Percentiles rank a stretch among this genome's conserved stretches.
Evolutionary conservation across 1,140 invertebrate species (phyloP).

Genomic region (Drosophila tsacasi): DNA sequence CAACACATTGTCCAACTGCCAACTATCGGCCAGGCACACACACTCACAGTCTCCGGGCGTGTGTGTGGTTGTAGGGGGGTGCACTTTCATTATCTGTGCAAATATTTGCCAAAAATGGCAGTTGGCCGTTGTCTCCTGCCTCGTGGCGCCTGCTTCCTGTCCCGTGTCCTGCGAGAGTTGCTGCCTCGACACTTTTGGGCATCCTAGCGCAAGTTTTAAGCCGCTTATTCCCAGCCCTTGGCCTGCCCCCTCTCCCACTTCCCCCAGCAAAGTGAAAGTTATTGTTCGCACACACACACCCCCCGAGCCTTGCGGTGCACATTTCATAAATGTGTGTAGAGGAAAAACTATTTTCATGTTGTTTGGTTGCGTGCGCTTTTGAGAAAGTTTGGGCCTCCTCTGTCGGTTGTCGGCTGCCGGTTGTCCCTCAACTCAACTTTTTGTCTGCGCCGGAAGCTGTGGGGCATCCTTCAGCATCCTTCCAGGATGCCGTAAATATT

Average conservation of each 20-base stretch:
- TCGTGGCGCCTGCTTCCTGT: slow-evolving; percentile 29
- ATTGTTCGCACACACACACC: slow-evolving; percentile 50
- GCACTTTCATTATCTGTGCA: slow-evolving; percentile 78
- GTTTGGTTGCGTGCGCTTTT: slow-evolving; percentile 68
- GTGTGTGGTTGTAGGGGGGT: neutral
- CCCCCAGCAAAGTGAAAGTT: slow-evolving; percentile 67
- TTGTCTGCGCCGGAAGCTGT: slow-evolving; percentile 42
- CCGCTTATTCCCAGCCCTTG: slow-evolving; percentile 56
- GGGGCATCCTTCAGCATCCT: neutral
- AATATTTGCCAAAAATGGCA: slow-evolving; percentile 73
- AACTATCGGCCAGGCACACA: slow-evolving; percentile 22
- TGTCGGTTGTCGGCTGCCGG: slow-evolving; percentile 24
- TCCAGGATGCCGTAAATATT: slow-evolving; percentile 61
- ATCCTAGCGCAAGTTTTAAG: slow-evolving; percentile 71
- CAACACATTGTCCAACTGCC: slow-evolving; percentile 53
- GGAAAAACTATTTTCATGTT: slow-evolving; percentile 75
- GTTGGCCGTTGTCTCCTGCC: slow-evolving; percentile 60
- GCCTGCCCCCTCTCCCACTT: neutral
- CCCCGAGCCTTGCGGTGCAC: slow-evolving; percentile 58
- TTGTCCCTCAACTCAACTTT: slow-evolving; percentile 52
- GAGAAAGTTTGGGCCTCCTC: slow-evolving; percentile 63
- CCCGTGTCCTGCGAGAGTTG: slow-evolving; percentile 45
- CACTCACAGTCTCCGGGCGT: neutral
- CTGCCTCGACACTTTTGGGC: slow-evolving; percentile 71
- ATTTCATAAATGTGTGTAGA: slow-evolving; percentile 79